A percentile compares a stretch with the other conserved stretches of the same genome.
These are phyloP conservation scores for Diachrysia chrysitis DNA, from an alignment of 2,888 invertebrate species.

Conservation along the genomic window DNA sequence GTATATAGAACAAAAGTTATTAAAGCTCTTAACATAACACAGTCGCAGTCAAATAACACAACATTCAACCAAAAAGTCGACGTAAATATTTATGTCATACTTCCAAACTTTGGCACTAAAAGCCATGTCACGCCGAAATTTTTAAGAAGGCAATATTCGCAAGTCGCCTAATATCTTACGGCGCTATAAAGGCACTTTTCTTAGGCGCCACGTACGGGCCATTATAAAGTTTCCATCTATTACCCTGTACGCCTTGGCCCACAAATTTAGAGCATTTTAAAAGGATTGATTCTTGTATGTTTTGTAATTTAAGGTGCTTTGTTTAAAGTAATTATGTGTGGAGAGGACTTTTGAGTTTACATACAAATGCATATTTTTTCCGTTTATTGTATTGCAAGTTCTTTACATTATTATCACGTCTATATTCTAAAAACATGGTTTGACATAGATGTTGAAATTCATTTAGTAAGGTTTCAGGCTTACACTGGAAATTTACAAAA, in stretches of 20 bases:
- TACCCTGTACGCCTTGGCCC: conserved; percentile 65
- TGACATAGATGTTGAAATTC: too few species aligned
- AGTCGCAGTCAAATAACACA: neutral
- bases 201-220: conserved; percentile 71
- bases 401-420: too few species aligned
- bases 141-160: conserved; percentile 54
- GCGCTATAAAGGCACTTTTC: conserved; percentile 69
- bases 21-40: neutral
- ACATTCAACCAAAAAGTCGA: conserved; percentile 1
- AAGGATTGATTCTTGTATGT: conserved; percentile 42
- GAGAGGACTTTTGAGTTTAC: neutral
- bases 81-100: conserved; percentile 45
- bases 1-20: neutral
- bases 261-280: conserved; percentile 57
- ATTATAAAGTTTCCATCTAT: conserved; percentile 77
- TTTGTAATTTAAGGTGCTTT: conserved; percentile 16
- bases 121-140: conserved; percentile 39
- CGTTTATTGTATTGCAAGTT: too few species aligned
- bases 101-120: conserved; percentile 47
- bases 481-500: too few species aligned
- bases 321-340: neutral
- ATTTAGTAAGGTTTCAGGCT: too few species aligned
- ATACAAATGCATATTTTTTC: too few species aligned
- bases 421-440: too few species aligned
- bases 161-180: conserved; percentile 57